These are phyloP conservation scores for Protosalanx chinensis DNA, from an alignment of 2,797 vertebrate genomes.

Conservation along the genomic window DNA sequence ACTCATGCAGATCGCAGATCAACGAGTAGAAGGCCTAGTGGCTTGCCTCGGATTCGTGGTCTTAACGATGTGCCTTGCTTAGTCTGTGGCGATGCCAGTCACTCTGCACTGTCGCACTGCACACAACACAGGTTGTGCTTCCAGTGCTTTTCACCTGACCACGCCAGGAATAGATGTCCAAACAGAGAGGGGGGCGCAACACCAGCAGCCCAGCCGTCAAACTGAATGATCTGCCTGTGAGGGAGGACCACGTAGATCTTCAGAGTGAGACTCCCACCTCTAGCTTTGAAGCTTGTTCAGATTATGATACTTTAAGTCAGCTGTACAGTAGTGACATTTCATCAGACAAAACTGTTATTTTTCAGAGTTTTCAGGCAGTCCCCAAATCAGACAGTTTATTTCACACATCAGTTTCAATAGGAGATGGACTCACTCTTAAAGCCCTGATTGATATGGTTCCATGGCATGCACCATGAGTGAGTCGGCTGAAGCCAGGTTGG, in stretches of 20 bases:
- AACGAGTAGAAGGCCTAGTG: background rate
- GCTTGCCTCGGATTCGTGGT: conserved; percentile 2
- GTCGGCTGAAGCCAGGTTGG: too few species aligned
- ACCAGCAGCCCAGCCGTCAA: background rate
- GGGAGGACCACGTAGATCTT: conserved; percentile 20
- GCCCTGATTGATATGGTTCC: too few species aligned
- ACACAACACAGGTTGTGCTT: background rate
- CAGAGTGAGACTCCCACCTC: conserved; percentile 14
- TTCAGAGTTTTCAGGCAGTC: too few species aligned
- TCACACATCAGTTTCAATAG: too few species aligned
- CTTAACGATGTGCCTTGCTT: background rate
- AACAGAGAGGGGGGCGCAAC: background rate
- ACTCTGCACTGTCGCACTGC: background rate
- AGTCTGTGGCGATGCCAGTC: background rate
- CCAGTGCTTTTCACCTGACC: conserved; percentile 7
- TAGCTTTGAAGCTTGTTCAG: too few species aligned
- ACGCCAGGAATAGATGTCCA: background rate
- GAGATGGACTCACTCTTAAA: too few species aligned
- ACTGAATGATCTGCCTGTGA: conserved; percentile 14
- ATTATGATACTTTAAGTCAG: too few species aligned
- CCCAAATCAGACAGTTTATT: too few species aligned
- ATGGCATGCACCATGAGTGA: too few species aligned
- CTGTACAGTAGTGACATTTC: too few species aligned
- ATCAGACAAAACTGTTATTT: too few species aligned
- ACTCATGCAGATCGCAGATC: background rate